Evolutionary conservation across 1,140 invertebrate species (phyloP).

Genomic region (Wiebesia pumilae): DNA sequence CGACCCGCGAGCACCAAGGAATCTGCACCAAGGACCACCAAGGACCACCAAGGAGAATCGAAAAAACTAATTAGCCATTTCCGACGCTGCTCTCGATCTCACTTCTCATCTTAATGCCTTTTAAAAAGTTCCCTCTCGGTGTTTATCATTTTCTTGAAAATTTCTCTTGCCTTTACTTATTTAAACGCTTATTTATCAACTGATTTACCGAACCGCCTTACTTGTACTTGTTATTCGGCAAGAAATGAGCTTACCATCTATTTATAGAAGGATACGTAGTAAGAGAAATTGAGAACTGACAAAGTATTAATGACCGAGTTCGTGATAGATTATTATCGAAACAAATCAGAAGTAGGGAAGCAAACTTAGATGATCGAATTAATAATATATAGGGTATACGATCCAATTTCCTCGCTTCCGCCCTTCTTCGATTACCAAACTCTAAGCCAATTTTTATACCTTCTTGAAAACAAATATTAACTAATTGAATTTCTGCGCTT

Average conservation of each 20-base stretch:
- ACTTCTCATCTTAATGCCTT: neutral
- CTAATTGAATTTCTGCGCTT: neutral
- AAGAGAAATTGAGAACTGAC: neutral
- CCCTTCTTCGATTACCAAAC: neutral
- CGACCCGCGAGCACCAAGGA: neutral
- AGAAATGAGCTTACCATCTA: neutral
- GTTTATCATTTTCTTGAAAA: neutral
- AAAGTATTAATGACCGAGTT: neutral
- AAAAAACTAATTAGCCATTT: slow-evolving; percentile 26
- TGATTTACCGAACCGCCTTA: too few relatives aligned
- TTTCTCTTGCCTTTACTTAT: neutral
- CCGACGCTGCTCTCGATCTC: too few relatives aligned
- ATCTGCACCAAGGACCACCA: neutral
- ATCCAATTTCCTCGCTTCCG: neutral
- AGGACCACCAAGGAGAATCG: neutral
- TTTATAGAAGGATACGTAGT: neutral
- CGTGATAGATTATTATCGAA: neutral
- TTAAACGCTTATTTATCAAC: neutral
- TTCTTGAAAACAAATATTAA: neutral
- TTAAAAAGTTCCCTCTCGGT: neutral
- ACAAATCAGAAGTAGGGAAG: neutral
- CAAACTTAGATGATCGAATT: neutral
- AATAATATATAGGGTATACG: neutral
- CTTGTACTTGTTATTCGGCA: neutral
- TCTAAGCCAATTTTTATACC: neutral